phyloP scores from a whole-genome alignment of 2,888 invertebrate species.

The Aphodius sticticus region DNA sequence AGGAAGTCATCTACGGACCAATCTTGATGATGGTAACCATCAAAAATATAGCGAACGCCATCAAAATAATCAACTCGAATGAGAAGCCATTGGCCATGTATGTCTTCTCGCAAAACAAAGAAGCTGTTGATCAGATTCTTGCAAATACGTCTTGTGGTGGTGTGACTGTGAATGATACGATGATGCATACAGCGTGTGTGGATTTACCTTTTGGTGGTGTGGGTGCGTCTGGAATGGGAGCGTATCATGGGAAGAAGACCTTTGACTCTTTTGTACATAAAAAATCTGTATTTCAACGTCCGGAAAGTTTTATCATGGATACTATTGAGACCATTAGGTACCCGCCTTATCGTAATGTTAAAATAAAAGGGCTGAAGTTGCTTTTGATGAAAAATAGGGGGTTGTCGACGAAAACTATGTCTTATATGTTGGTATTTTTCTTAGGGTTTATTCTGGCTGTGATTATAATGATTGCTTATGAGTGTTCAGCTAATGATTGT shows the following conservation, averaged over 20 bases:
- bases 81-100: slow-evolving; percentile 92
- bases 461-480: slow-evolving; percentile 11
- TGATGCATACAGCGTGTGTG: slow-evolving; percentile 87
- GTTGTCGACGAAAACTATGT: slow-evolving; percentile 26
- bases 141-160: slow-evolving; percentile 82
- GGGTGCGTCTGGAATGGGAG: slow-evolving; percentile 92
- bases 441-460: slow-evolving; percentile 36
- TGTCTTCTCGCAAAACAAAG: slow-evolving; percentile 75
- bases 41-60: slow-evolving; percentile 87
- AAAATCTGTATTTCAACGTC: slow-evolving; percentile 79
- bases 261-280: slow-evolving; percentile 95
- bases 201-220: slow-evolving; percentile 98
- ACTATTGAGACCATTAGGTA: slow-evolving; percentile 75
- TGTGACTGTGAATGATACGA: slow-evolving; percentile 83
- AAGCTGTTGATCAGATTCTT: slow-evolving; percentile 68
- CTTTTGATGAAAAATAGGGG: slow-evolving; percentile 26
- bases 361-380: slow-evolving; percentile 24
- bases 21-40: slow-evolving; percentile 89
- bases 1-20: slow-evolving; percentile 97
- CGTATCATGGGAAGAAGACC: slow-evolving; percentile 89
- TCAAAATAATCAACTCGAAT: slow-evolving; percentile 85
- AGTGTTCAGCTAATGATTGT: not conserved
- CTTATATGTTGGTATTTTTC: slow-evolving; percentile 43
- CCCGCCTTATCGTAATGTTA: slow-evolving; percentile 72
- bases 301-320: slow-evolving; percentile 76